A percentile compares a stretch with the other conserved stretches of the same genome.
Conservation (phyloP, 1,140 invertebrate genomes). For the Hydropsyche tenuis region DNA sequence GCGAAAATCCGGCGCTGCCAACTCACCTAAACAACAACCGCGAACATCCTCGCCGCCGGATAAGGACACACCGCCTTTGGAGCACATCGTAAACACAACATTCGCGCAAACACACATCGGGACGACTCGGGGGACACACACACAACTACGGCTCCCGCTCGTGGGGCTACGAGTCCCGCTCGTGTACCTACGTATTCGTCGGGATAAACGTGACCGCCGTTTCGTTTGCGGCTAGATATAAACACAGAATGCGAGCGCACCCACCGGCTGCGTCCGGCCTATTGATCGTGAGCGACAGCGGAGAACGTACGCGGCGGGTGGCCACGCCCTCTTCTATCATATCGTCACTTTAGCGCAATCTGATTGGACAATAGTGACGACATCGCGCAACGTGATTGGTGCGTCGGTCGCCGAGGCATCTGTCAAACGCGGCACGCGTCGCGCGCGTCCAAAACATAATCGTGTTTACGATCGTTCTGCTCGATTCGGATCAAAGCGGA, state of each 20-base stretch:
- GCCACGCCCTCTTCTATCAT: not conserved
- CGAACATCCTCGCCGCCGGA: too few relatives aligned
- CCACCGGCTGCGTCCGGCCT: not conserved
- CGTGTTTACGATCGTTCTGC: not conserved
- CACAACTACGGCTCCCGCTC: too few relatives aligned
- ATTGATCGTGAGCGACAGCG: not conserved
- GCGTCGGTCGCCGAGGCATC: not conserved
- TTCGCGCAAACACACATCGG: too few relatives aligned
- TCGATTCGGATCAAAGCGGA: not conserved
- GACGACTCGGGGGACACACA: too few relatives aligned
- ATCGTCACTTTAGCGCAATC: not conserved
- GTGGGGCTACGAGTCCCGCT: too few relatives aligned
- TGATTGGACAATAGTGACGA: slow-evolving; percentile 20
- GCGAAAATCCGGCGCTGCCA: too few relatives aligned
- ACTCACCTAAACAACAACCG: too few relatives aligned
- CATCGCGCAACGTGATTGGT: slow-evolving; percentile 1
- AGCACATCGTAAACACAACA: too few relatives aligned
- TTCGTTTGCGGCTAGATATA: too few relatives aligned
- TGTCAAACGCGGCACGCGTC: slow-evolving; percentile 22
- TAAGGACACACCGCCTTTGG: too few relatives aligned
- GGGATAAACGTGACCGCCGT: too few relatives aligned
- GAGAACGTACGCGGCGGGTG: not conserved
- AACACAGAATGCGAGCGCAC: not conserved
- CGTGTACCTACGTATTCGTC: too few relatives aligned
- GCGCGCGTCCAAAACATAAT: not conserved